Evolutionary conservation across 2,888 invertebrate genomes (phyloP), one percentile per base, ranked within the genome.

Genomic region (Hemicrepidius hirtus): DNA sequence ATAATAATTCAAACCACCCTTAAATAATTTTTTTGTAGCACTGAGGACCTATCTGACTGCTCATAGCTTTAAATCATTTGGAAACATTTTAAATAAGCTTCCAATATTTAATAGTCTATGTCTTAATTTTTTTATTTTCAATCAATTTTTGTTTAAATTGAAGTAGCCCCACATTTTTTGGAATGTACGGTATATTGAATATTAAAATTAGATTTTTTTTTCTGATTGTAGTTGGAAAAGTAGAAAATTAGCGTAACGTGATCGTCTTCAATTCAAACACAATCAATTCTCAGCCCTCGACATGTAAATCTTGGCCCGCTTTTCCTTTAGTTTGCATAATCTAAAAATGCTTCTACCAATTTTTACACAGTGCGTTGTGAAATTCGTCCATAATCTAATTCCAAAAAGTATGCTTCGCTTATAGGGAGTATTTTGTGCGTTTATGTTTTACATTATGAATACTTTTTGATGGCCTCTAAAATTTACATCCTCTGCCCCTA

Each of bases 391-490:
- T 20, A 12, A 20, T 49, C 21, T 49, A 44, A 60, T 37, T 60
- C 20, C 20, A 9, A 60, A 21, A 60, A 41, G 44, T 20, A 60
- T 44, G 21, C 40, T 7, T 21, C 44, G 18, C 53, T 65, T 41
- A 55, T 28, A 40, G 16, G 9, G 40, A 55, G 35, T 65, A 59
- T 59, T 59, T 59, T 46, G 44, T 67, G 46, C 67, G 67, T 59
- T 59, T 59, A 67, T 59, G 67, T 46, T 59, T 59, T 49, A 67
- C 49, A 67, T 67, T 62, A 55, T 55, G 62, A 41, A 60, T 55
- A 55, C 66, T 41, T 67, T 71, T 66, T 71, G 71, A 71, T 71
- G 59, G 53, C 60, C 62, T 28, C 35, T 67, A 67, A 71, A 71
- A 71, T 71, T 62, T 60, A 62, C 71, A 67, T 71, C 59, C 40